Percentiles rank a stretch among this genome's conserved stretches.
Conservation (phyloP, 2,113 vertebrate genomes). For the Paralichthys olivaceus region DNA sequence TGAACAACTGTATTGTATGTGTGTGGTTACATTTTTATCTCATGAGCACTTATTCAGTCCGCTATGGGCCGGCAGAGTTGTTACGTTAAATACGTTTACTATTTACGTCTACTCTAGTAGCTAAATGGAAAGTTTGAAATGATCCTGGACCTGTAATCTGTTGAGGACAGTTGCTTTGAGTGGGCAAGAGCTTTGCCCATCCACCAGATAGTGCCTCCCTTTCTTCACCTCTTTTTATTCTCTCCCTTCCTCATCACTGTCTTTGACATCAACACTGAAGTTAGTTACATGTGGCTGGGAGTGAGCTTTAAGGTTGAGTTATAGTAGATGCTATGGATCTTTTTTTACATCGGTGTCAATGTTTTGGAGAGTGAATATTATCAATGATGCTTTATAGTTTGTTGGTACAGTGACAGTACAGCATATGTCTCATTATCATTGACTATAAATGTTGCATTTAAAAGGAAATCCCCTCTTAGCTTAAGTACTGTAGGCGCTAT, state of each 20-base stretch:
- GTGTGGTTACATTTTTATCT: conserved; percentile 13
- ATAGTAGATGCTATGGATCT: conserved; percentile 29
- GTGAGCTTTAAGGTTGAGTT: conserved; percentile 43
- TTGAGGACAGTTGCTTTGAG: conserved; percentile 53
- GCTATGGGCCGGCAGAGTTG: conserved; percentile 34
- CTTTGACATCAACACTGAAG: conserved; percentile 28
- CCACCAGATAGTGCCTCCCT: conserved; percentile 79
- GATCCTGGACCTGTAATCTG: conserved; percentile 55
- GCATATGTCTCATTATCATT: conserved; percentile 33
- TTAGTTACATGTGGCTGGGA: conserved; percentile 29
- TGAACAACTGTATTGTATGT: background rate
- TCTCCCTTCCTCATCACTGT: conserved; percentile 23
- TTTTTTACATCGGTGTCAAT: conserved; percentile 35
- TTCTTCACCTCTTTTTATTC: conserved; percentile 49
- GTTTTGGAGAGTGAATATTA: conserved; percentile 65
- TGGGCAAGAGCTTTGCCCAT: conserved; percentile 56
- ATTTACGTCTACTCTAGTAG: conserved; percentile 47
- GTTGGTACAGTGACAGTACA: conserved; percentile 45
- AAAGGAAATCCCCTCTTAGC: conserved; percentile 24
- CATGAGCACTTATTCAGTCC: conserved; percentile 41
- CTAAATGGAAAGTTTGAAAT: conserved; percentile 41
- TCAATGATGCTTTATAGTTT: conserved; percentile 54
- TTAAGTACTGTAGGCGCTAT: conserved; percentile 55
- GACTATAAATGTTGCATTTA: conserved; percentile 59
- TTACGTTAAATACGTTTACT: conserved; percentile 20